Evolutionary conservation across 2,113 vertebrate genomes (phyloP), one percentile per base, ranked within the genome.

Genomic region (Tenrec ecaudatus): DNA sequence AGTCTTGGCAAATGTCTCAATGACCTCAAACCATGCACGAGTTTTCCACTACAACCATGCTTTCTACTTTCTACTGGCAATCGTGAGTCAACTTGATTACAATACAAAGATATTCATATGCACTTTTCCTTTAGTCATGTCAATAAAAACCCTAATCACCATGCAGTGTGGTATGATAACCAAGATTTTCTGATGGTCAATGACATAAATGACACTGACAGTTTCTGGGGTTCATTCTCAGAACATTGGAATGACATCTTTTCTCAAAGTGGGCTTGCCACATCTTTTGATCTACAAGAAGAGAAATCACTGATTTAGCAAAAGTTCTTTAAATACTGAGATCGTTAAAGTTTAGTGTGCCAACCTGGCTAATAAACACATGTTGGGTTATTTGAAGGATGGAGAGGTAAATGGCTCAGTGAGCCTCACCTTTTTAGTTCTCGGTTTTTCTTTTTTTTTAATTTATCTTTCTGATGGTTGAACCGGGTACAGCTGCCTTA

Each of bases 291-390:
- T 89, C 68, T 83, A 29, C 4, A 77, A 73, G 75, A 33, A 93
- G 40, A 88, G 29, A 92, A 94, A 85, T 91, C 78, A 87, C 8
- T 92, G 95, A 92, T 53, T 93, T 31, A 92, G 86, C 38, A 81
- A 78, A 90, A 87, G 23, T 22, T 25, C 9, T 23, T 4, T 17
- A 19, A 87, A 84, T 60, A 6, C 57, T 58, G 40, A 40, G 40
- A 40, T 40, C n/a, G n/a, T n/a, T n/a, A 40, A 40, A 40, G 40
- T 40, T 40, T 40, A 40, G 3, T 40, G 40, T 40, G 40, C 40
- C 40, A 40, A 40, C 40, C 40, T 40, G 40, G 40, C 40, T 7
- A 40, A 40, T 40, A 40, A 40, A 40, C 40, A 40, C 40, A 40
- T 40, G 40, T 40, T 3, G 40, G 40, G 40, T 40, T 40, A 40